phyloP scores from a whole-genome alignment of 2,797 vertebrate species.

The Artibeus jamaicensis region DNA sequence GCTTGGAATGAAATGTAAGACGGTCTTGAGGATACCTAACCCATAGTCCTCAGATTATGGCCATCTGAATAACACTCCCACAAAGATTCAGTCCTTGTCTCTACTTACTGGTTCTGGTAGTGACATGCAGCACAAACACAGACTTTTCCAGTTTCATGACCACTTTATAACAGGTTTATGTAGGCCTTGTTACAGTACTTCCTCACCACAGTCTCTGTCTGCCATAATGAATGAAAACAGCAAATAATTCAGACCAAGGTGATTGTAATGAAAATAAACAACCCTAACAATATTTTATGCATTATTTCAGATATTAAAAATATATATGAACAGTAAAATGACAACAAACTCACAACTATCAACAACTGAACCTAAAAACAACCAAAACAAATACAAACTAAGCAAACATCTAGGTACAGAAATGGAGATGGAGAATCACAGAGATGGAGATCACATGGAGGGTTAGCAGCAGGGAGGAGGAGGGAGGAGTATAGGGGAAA shows the following conservation, averaged over 20 bases:
- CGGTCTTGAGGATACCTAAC: neutral
- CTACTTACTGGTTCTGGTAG: no score
- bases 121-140: no score
- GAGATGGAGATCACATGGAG: no score
- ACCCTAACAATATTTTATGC: neutral
- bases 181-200: neutral
- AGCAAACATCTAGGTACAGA: no score
- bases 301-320: neutral
- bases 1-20: neutral
- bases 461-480: no score
- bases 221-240: neutral
- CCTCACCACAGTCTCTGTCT: neutral
- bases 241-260: neutral
- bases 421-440: no score
- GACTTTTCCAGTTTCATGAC: neutral
- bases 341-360: no score
- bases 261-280: slow-evolving; percentile 29
- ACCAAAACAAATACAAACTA: no score
- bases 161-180: neutral
- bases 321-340: no score
- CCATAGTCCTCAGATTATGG: neutral
- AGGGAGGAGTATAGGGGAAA: no score
- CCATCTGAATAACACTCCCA: neutral
- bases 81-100: no score
- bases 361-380: no score